Conservation (phyloP, 2,113 vertebrate genomes). For the Phoenicopterus ruber region DNA sequence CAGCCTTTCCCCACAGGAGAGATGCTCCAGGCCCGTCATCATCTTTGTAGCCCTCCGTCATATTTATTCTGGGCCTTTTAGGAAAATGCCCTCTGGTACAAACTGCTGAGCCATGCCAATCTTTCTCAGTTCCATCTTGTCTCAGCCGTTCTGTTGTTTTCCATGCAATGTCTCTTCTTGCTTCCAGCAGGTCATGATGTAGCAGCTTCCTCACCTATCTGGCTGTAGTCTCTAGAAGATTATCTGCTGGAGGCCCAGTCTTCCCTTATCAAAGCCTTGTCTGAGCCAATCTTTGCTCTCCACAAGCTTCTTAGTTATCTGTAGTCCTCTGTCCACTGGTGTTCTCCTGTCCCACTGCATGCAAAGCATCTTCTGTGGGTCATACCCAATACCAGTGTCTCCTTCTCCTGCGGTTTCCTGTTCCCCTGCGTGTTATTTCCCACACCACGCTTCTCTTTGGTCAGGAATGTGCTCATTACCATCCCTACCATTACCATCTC, state of each 20-base stretch:
- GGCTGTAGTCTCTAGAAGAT: not conserved
- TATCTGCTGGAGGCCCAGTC: not conserved
- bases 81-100: not conserved
- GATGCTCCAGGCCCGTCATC: no score
- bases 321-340: not conserved
- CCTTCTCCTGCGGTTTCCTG: not conserved
- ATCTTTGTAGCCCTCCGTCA: no score
- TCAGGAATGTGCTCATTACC: not conserved
- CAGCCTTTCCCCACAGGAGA: no score
- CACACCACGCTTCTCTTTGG: not conserved
- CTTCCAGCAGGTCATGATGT: not conserved
- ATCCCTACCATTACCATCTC: not conserved
- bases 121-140: not conserved
- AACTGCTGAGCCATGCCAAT: not conserved
- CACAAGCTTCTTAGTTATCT: not conserved
- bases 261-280: not conserved
- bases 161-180: not conserved
- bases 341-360: not conserved
- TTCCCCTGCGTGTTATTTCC: not conserved
- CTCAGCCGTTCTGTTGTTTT: not conserved
- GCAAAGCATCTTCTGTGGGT: not conserved
- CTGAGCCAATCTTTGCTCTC: not conserved
- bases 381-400: not conserved
- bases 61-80: not conserved
- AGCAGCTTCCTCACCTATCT: not conserved